Conservation (phyloP, 2,797 vertebrate species). For the Pterois miles region DNA sequence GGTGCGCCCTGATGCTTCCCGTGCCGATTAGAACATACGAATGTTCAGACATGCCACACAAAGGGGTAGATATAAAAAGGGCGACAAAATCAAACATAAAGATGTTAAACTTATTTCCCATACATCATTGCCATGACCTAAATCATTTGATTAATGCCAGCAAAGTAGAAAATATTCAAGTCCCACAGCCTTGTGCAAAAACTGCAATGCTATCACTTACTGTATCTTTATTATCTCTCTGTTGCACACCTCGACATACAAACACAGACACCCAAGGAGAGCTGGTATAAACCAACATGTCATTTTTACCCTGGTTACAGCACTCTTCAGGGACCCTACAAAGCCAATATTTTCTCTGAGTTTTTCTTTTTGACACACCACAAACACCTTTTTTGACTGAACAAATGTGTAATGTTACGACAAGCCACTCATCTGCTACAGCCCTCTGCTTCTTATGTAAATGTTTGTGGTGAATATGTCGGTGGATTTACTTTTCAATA, state of each 20-base stretch:
- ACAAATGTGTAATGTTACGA: conserved; percentile 85
- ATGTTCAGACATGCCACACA: neutral
- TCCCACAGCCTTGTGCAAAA: neutral
- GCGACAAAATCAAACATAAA: conserved; percentile 14
- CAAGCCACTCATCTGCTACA: conserved; percentile 89
- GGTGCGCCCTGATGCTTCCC: neutral
- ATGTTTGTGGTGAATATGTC: conserved; percentile 87
- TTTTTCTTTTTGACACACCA: conserved; percentile 32
- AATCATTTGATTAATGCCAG: neutral
- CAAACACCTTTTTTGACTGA: conserved; percentile 87
- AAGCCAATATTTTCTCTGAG: conserved; percentile 58
- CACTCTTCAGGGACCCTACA: conserved; percentile 61
- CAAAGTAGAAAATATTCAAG: neutral
- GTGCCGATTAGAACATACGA: conserved; percentile 17
- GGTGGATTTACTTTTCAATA: conserved; percentile 79
- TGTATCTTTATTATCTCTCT: conserved; percentile 17
- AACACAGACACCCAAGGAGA: conserved; percentile 16
- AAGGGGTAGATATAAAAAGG: neutral
- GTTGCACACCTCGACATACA: neutral
- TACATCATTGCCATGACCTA: neutral
- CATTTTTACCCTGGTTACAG: conserved; percentile 60
- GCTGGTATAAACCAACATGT: conserved; percentile 50
- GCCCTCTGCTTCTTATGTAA: conserved; percentile 92
- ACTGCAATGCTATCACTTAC: neutral
- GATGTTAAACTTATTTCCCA: neutral